Evolutionary conservation across 2,888 invertebrate species (phyloP).

Genomic region (Marasmarcha lunaedactyla): DNA sequence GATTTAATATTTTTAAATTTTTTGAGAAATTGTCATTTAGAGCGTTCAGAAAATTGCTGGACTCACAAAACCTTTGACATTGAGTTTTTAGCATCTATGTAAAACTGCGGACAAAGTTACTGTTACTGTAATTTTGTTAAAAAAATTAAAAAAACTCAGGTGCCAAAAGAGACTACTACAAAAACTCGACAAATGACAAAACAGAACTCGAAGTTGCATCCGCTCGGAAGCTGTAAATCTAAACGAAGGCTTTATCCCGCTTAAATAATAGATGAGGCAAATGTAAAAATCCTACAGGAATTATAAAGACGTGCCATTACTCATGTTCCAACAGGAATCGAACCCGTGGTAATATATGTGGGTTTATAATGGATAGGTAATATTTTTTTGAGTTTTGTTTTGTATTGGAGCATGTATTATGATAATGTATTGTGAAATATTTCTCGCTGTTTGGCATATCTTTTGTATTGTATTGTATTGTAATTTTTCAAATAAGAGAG

Average conservation of each 20-base stretch:
- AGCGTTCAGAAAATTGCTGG: no score
- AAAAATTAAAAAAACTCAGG: conserved; percentile 2
- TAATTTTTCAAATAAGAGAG: no score
- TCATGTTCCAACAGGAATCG: conserved; percentile 40
- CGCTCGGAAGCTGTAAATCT: conserved; percentile 49
- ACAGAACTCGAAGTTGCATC: conserved; percentile 20
- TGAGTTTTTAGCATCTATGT: no score
- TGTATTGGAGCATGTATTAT: conserved; percentile 6
- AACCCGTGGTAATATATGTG: conserved; percentile 15
- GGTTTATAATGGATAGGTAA: conserved; percentile 4
- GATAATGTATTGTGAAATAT: no score
- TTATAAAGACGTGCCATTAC: conserved; percentile 47
- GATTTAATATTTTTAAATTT: no score
- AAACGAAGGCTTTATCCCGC: conserved; percentile 31
- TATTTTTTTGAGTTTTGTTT: conserved; percentile 13
- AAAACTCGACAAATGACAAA: conserved; percentile 23
- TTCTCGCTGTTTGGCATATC: no score
- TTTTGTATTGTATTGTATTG: no score
- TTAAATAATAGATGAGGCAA: conserved; percentile 53
- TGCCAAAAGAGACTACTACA: conserved; percentile 16
- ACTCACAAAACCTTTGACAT: no score
- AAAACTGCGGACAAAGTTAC: no score
- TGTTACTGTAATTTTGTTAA: no score
- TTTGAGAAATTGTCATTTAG: no score
- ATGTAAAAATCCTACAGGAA: conserved; percentile 39